Base-by-base conservation (phyloP, 2,888 invertebrate genomes). In the Incurvaria masculella region DNA sequence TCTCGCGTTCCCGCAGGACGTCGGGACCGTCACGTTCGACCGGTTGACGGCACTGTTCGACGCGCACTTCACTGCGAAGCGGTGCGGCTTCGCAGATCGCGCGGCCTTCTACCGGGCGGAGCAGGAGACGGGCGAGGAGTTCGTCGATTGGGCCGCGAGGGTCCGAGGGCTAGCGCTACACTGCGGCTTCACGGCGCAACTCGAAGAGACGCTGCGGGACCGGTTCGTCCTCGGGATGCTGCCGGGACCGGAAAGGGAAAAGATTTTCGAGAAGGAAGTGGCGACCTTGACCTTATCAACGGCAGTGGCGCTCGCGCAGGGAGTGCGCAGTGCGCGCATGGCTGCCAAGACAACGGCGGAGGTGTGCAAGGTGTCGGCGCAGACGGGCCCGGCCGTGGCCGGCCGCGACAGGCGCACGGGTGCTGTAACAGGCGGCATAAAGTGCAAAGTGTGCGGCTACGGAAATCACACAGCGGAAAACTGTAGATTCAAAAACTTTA, bases 361-460 rank as follows among this genome's bases (percentile, higher is more conserved):
- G 33, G 33, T 33, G 33, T 33, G 14, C 14, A 33, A 33, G 3
- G 33, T 33, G 33, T 33, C 33, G 33, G 33, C 33, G 14, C 8
- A n/a, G 14, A 14, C 4, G 33, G 33, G n/a, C n/a, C n/a, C n/a
- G n/a, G n/a, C 11, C 33, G 33, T n/a, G 33, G 33, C 11, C 33
- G 33, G 33, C 3, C 33, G 33, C 33, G 33, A 33, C 33, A 33
- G 11, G 23, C 4, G 23, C 14, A n/a, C 33, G 33, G 33, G 33
- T n/a, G 14, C 33, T n/a, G 33, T 33, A 33, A 33, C 11, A 14
- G 33, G 33, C 33, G 33, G 33, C 14, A n/a, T 33, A 21, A 56
- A 58, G 51, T 57, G 57, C 40, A 53, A 47, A 42, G 54, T 55
- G 46, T 57, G 57, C 21, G 57, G 58, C 16, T 52, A 42, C 41